phyloP scores from a whole-genome alignment of 2,113 vertebrate species.

The Odocoileus virginianus region DNA sequence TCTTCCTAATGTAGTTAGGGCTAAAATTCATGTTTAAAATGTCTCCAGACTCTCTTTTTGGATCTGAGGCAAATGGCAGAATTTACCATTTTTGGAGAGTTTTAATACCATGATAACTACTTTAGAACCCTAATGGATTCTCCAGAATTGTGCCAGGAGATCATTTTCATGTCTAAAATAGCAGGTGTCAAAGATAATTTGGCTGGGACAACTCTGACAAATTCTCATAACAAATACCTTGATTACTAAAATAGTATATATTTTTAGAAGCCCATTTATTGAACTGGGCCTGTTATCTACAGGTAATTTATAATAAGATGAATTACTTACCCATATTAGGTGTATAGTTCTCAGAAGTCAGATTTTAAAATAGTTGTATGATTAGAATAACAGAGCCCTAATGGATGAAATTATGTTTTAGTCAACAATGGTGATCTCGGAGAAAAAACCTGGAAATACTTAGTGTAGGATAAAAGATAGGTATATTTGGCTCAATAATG shows the following conservation, averaged over 20 bases:
- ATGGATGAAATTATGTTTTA: not conserved
- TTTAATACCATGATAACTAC: conserved; percentile 68
- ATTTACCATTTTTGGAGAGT: conserved; percentile 72
- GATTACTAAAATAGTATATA: not conserved
- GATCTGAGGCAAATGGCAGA: conserved; percentile 67
- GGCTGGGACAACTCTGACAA: conserved; percentile 44
- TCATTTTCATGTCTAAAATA: conserved; percentile 75
- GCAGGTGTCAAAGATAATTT: conserved; percentile 73
- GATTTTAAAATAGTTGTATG: conserved; percentile 20
- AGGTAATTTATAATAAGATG: conserved; percentile 1
- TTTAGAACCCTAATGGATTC: conserved; percentile 68
- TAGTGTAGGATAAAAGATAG: not conserved
- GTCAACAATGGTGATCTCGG: not conserved
- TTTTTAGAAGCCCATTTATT: conserved; percentile 38
- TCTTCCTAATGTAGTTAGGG: not conserved
- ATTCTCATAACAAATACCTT: not conserved
- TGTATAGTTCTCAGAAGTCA: conserved; percentile 8
- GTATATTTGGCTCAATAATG: not conserved
- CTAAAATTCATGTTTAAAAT: conserved; percentile 64
- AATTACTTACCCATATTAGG: not conserved
- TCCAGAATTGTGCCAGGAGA: conserved; percentile 72
- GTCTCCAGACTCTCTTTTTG: conserved; percentile 72
- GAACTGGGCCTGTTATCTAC: not conserved
- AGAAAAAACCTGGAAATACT: not conserved
- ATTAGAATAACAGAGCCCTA: not conserved